Conservation (phyloP, 2,797 vertebrate species). For the Monodelphis domestica region DNA sequence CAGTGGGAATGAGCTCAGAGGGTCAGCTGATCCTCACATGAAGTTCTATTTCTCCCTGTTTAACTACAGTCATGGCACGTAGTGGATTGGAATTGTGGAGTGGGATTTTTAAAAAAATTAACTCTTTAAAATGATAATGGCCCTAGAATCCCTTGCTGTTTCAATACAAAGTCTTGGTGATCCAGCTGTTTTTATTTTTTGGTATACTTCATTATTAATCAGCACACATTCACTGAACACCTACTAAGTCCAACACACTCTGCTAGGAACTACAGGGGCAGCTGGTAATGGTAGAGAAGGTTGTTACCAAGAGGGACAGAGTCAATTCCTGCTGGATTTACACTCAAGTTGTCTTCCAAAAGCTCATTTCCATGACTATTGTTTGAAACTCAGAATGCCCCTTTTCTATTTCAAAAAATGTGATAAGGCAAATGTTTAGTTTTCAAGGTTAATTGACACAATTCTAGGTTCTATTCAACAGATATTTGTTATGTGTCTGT, state of each 20-base stretch:
- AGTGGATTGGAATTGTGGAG: not conserved
- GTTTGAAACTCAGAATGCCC: not conserved
- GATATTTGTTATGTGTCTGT: not conserved
- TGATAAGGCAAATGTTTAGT: not conserved
- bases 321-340: not conserved
- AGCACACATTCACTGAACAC: not conserved
- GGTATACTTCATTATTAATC: constrained; percentile 6
- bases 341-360: not conserved
- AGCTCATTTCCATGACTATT: not conserved
- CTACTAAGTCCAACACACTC: not conserved
- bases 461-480: not conserved
- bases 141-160: not conserved
- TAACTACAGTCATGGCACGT: not conserved
- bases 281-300: not conserved
- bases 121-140: not conserved
- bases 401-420: not conserved
- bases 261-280: not conserved
- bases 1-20: not conserved
- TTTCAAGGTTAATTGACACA: not conserved
- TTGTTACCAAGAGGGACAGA: not conserved
- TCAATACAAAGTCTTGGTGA: constrained; percentile 17
- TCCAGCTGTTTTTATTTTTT: not conserved
- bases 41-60: not conserved
- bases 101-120: not conserved
- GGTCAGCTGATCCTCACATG: not conserved